Conservation (phyloP, 64 coral and sea anemone genomes). For the Catalaphyllia jardinei region DNA sequence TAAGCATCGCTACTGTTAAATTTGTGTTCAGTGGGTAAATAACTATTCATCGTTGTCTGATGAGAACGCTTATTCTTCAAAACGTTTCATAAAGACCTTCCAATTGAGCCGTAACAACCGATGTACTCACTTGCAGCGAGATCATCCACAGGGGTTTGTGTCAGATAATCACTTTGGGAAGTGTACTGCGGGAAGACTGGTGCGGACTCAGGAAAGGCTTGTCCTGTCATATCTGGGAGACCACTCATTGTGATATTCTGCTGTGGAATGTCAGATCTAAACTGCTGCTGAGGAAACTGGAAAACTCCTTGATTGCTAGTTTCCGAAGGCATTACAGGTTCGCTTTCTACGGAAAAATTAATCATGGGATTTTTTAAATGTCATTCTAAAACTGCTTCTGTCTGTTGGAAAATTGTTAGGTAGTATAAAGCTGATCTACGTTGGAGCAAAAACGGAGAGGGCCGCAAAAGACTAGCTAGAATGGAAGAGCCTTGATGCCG, state of each 20-base stretch:
- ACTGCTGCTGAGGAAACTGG: slow-evolving; percentile 15
- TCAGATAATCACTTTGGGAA: slow-evolving; percentile 10
- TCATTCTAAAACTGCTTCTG: neutral
- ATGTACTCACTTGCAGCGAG: slow-evolving; percentile 6
- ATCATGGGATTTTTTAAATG: neutral
- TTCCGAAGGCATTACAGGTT: neutral
- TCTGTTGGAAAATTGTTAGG: too few species aligned
- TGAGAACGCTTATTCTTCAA: neutral
- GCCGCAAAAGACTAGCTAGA: too few species aligned
- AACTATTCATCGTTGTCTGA: too few species aligned
- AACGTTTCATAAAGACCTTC: neutral
- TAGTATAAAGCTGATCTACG: too few species aligned
- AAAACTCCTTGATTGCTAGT: neutral
- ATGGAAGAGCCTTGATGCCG: too few species aligned
- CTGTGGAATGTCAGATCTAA: slow-evolving; percentile 37
- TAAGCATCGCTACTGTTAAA: too few species aligned
- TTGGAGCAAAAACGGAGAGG: too few species aligned
- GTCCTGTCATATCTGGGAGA: neutral
- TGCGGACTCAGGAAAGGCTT: neutral
- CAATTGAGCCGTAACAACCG: neutral
- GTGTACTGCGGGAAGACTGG: slow-evolving; percentile 8
- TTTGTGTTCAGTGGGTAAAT: too few species aligned
- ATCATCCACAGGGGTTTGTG: neutral
- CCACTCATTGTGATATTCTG: slow-evolving; percentile 4
- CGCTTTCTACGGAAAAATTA: neutral